These are phyloP conservation scores for Lepidocolaptes lacrymiger DNA, from an alignment of 2,797 vertebrate genomes.

Conservation along the genomic window DNA sequence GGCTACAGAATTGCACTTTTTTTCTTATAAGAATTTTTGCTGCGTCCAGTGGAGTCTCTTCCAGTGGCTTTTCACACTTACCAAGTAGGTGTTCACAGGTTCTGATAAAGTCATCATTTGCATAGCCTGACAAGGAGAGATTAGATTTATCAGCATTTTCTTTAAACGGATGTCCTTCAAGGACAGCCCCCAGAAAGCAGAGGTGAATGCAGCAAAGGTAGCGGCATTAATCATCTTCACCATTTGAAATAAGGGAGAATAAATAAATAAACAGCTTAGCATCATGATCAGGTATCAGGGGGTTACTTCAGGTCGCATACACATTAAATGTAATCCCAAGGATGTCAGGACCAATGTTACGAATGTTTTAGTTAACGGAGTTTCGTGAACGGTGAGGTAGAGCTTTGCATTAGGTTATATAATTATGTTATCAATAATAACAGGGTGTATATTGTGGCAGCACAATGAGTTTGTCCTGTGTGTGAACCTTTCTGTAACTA, in stretches of 20 bases:
- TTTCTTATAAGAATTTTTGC: not conserved
- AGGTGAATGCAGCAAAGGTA: conserved; percentile 74
- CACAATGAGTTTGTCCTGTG: not conserved
- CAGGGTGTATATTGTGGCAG: not conserved
- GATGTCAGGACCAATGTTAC: conserved; percentile 67
- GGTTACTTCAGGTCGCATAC: conserved; percentile 68
- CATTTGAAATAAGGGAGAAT: conserved; percentile 70
- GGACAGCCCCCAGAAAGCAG: conserved; percentile 68
- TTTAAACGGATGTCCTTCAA: conserved; percentile 76
- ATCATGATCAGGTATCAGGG: conserved; percentile 68
- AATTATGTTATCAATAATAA: conserved; percentile 30
- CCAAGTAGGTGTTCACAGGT: not conserved
- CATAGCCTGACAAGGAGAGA: conserved; percentile 67
- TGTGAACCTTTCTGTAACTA: not conserved
- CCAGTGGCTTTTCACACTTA: not conserved
- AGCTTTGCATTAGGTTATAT: not conserved
- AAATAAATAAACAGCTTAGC: conserved; percentile 80
- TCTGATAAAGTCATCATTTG: conserved; percentile 46
- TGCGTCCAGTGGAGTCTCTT: not conserved
- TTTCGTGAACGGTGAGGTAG: conserved; percentile 2
- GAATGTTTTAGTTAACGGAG: not conserved
- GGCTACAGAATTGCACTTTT: not conserved
- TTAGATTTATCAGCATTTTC: conserved; percentile 78
- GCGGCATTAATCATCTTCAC: conserved; percentile 79
- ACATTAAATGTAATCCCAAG: conserved; percentile 74